A percentile compares a stretch with the other conserved stretches of the same genome.
These are phyloP conservation scores for Brachypalpus laphriformis DNA, from an alignment of 2,888 invertebrate species.

Conservation along the genomic window DNA sequence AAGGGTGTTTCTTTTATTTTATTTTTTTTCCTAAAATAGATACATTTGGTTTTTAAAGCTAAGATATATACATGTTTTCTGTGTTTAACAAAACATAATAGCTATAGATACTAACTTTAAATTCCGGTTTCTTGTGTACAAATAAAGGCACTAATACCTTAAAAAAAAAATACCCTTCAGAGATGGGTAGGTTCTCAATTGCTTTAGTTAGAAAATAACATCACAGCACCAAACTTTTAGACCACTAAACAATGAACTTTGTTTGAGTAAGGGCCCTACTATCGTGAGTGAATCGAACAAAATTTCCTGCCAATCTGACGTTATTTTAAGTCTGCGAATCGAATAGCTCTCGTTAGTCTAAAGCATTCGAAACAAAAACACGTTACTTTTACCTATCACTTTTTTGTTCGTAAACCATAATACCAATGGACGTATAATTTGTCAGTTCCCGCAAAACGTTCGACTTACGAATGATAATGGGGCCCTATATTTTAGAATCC, in stretches of 20 bases:
- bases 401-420: too few relatives aligned
- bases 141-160: constrained; percentile 9
- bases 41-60: neutral
- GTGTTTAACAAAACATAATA: neutral
- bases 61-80: neutral
- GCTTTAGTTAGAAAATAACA: neutral
- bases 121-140: constrained; percentile 62
- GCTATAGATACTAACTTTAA: constrained; percentile 9
- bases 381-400: too few relatives aligned
- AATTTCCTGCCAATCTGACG: too few relatives aligned
- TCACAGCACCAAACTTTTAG: neutral
- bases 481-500: too few relatives aligned
- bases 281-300: too few relatives aligned
- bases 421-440: too few relatives aligned
- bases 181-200: neutral
- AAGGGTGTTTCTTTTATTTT: neutral
- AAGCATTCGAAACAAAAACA: too few relatives aligned
- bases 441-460: too few relatives aligned
- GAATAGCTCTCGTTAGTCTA: too few relatives aligned
- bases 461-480: too few relatives aligned
- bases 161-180: neutral
- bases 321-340: too few relatives aligned
- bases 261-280: neutral
- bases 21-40: neutral
- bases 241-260: neutral